Evolutionary conservation across 1,140 invertebrate genomes (phyloP).

Genomic region (Panagrolaimus sp.): DNA sequence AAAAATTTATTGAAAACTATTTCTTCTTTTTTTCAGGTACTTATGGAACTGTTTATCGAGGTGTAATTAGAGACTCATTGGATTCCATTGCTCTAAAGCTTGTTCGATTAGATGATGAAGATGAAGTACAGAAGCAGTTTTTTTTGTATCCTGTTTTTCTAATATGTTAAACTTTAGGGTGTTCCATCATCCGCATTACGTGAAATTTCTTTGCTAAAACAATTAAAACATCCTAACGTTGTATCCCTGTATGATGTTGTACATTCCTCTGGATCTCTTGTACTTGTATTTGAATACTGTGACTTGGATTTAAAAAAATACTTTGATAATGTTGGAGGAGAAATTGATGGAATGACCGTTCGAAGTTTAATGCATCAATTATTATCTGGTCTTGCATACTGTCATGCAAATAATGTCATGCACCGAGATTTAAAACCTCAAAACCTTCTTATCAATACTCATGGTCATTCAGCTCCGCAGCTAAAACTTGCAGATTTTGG

Average conservation of each 20-base stretch:
- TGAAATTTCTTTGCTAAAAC: slow-evolving; percentile 94
- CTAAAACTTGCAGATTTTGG: slow-evolving; percentile 98
- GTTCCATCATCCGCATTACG: slow-evolving; percentile 91
- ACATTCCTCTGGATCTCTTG: slow-evolving; percentile 95
- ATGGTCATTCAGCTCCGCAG: slow-evolving; percentile 69
- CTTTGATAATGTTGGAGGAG: slow-evolving; percentile 95
- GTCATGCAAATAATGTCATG: slow-evolving; percentile 80
- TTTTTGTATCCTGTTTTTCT: too few species aligned
- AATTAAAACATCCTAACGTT: slow-evolving; percentile 97
- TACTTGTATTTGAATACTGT: slow-evolving; percentile 97
- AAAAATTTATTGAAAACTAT: not conserved
- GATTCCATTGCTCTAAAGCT: slow-evolving; percentile 96
- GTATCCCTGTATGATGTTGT: slow-evolving; percentile 90
- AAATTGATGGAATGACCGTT: slow-evolving; percentile 78
- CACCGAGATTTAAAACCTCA: slow-evolving; percentile 97
- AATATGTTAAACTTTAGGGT: slow-evolving; percentile 61
- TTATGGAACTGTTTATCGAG: slow-evolving; percentile 98
- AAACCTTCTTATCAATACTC: slow-evolving; percentile 91
- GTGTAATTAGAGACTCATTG: slow-evolving; percentile 89
- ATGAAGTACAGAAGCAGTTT: slow-evolving; percentile 66
- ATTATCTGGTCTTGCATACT: slow-evolving; percentile 89
- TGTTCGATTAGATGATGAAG: slow-evolving; percentile 89
- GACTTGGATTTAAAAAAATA: slow-evolving; percentile 99
- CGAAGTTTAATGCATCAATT: slow-evolving; percentile 73
- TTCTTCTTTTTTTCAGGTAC: slow-evolving; percentile 66